Conservation (phyloP, 2,888 invertebrate species). For the Protonemura montana region DNA sequence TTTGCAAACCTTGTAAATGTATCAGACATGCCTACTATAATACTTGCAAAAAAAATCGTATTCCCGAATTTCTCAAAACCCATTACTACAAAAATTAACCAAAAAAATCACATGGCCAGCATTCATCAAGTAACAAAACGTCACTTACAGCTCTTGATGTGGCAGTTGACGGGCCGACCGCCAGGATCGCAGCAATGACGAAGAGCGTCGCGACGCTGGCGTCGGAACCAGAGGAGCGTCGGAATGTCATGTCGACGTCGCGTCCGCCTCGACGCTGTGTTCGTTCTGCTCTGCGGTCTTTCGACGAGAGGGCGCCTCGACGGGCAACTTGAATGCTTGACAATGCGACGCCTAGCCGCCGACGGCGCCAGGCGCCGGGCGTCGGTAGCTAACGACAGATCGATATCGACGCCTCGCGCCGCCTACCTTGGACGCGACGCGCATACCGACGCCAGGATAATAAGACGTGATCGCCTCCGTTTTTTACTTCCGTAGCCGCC, state of each 20-base stretch:
- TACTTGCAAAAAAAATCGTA: no score
- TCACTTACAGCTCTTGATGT: slow-evolving; percentile 40
- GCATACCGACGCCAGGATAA: slow-evolving; percentile 29
- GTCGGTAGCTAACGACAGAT: background rate
- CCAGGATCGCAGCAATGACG: slow-evolving; percentile 39
- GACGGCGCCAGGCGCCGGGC: slow-evolving; percentile 35
- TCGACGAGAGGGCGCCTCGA: background rate
- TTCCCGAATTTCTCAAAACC: no score
- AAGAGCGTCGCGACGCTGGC: slow-evolving; percentile 35
- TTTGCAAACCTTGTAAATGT: background rate
- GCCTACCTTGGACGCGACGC: background rate
- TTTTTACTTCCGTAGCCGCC: background rate
- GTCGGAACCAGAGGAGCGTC: slow-evolving; percentile 19
- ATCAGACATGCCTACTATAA: background rate
- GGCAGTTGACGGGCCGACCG: slow-evolving; percentile 12
- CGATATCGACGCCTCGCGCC: background rate
- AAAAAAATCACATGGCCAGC: background rate
- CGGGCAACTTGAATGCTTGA: background rate
- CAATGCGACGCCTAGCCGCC: slow-evolving; percentile 9
- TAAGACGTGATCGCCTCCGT: background rate
- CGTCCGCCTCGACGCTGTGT: slow-evolving; percentile 37
- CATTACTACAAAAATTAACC: background rate
- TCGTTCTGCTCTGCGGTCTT: background rate
- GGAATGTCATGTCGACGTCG: slow-evolving; percentile 38
- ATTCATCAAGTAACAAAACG: background rate